Percentiles rank a stretch among this genome's conserved stretches.
phyloP scores from a whole-genome alignment of 2,888 invertebrate genomes.

The Xylocampa areola region DNA sequence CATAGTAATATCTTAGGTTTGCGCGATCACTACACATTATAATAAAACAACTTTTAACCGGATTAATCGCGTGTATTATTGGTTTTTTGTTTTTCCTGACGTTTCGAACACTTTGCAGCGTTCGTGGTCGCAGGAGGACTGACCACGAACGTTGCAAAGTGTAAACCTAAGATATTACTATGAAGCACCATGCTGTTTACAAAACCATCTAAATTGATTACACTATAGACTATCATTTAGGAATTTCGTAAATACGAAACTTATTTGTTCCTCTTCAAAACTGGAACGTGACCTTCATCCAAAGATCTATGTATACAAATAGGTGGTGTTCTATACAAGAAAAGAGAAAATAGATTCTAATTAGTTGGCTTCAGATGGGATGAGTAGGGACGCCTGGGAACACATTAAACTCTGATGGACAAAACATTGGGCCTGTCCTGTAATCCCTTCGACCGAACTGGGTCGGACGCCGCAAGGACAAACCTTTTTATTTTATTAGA shows the following conservation, averaged over 20 bases:
- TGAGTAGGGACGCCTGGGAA: constrained; percentile 64
- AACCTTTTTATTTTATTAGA: constrained; percentile 65
- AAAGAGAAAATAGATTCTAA: constrained; percentile 72
- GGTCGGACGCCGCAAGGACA: constrained; percentile 67
- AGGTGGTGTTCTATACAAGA: constrained; percentile 50
- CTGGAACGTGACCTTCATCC: constrained; percentile 19
- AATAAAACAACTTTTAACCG: too few relatives aligned
- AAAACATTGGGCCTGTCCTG: constrained; percentile 66
- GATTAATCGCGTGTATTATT: too few relatives aligned
- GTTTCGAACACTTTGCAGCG: too few relatives aligned
- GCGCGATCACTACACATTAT: too few relatives aligned
- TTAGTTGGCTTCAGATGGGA: constrained; percentile 70
- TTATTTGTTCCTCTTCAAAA: constrained; percentile 5
- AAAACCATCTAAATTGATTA: too few relatives aligned
- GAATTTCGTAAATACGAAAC: not conserved
- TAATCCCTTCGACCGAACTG: constrained; percentile 65
- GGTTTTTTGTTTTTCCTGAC: too few relatives aligned
- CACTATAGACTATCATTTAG: too few relatives aligned
- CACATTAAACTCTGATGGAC: constrained; percentile 76
- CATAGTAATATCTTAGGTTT: too few relatives aligned
- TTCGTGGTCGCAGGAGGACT: too few relatives aligned
- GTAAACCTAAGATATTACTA: too few relatives aligned
- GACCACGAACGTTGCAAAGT: too few relatives aligned
- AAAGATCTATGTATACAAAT: constrained; percentile 27
- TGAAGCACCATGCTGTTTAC: too few relatives aligned